phyloP scores from a whole-genome alignment of 1,140 invertebrate species.

The Drosophila truncata region DNA sequence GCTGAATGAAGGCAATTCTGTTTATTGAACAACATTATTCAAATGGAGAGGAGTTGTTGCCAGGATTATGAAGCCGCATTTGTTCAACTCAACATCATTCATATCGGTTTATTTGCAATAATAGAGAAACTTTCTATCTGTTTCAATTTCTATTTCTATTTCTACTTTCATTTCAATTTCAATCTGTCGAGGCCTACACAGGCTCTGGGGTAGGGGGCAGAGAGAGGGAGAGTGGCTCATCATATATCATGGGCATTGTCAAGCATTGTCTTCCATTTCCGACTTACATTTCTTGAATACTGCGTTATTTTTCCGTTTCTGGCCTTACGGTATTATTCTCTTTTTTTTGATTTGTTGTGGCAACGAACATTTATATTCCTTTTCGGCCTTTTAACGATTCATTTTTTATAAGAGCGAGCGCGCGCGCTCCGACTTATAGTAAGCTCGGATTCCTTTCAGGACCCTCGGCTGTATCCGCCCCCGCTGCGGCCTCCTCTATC shows the following conservation, averaged over 20 bases:
- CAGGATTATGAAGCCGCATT: constrained; percentile 73
- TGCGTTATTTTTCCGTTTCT: constrained; percentile 57
- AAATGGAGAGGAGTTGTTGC: constrained; percentile 52
- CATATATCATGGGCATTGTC: constrained; percentile 70
- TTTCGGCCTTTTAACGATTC: constrained; percentile 81
- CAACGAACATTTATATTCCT: constrained; percentile 78
- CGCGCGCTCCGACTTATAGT: constrained; percentile 51
- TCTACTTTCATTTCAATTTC: constrained; percentile 38
- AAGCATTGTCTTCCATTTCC: constrained; percentile 61
- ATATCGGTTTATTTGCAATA: constrained; percentile 50
- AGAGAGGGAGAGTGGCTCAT: constrained; percentile 31
- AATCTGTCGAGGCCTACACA: constrained; percentile 34
- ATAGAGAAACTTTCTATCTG: constrained; percentile 63
- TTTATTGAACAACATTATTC: constrained; percentile 79
- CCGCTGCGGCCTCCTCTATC: constrained; percentile 25
- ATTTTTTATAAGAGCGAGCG: constrained; percentile 68
- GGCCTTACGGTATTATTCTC: constrained; percentile 18
- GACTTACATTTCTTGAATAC: constrained; percentile 55
- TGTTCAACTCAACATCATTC: constrained; percentile 64
- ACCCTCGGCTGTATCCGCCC: background rate
- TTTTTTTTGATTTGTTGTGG: constrained; percentile 74
- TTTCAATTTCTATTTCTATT: constrained; percentile 62
- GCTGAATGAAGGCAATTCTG: constrained; percentile 74
- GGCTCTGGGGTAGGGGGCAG: background rate
- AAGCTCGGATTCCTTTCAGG: constrained; percentile 59